phyloP scores from a whole-genome alignment of 2,797 vertebrate genomes.

The Taeniopygia guttata region DNA sequence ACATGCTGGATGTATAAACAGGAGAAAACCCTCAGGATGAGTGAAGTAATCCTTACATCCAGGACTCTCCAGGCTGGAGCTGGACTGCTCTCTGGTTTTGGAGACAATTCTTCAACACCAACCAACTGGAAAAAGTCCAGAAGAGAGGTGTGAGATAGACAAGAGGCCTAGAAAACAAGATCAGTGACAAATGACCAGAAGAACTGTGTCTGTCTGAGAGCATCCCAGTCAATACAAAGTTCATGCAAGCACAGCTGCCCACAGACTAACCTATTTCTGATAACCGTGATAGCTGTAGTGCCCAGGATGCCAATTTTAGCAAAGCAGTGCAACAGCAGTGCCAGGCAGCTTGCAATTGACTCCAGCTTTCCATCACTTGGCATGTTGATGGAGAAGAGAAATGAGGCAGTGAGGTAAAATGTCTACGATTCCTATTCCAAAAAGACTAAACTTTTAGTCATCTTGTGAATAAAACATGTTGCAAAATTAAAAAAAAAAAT shows the following conservation, averaged over 20 bases:
- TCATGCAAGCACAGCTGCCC: neutral
- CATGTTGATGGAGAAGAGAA: neutral
- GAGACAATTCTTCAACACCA: neutral
- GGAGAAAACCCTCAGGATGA: neutral
- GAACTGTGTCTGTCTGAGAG: neutral
- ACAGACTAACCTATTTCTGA: neutral
- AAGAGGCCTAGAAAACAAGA: neutral
- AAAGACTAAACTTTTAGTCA: neutral
- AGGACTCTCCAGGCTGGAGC: neutral
- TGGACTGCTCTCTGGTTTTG: neutral
- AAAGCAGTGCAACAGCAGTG: neutral
- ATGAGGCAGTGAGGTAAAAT: neutral
- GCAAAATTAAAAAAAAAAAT: neutral
- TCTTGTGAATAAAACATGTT: neutral
- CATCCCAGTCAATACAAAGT: neutral
- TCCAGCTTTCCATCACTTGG: neutral
- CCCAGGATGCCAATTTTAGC: neutral
- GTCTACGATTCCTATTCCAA: neutral
- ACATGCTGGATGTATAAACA: neutral
- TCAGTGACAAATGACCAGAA: neutral
- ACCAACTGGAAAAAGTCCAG: neutral
- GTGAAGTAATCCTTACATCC: neutral
- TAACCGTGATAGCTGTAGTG: neutral
- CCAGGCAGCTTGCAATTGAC: neutral
- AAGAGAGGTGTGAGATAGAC: neutral